Conservation (phyloP, 2,888 invertebrate genomes). For the Andricus quercusramuli region DNA sequence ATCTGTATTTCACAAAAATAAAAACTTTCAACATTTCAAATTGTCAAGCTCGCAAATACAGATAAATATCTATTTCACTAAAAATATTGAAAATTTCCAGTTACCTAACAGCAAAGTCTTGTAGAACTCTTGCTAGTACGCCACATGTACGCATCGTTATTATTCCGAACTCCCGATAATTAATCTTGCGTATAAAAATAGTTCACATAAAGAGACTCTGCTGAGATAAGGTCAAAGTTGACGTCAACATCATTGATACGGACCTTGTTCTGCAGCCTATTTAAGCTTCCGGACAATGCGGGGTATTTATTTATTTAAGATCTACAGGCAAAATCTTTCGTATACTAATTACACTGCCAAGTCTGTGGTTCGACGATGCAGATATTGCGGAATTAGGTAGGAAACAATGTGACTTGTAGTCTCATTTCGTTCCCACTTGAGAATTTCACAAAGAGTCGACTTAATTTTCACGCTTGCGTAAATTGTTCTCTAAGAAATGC, state of each 20-base stretch:
- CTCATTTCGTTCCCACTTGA: not conserved
- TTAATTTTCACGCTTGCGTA: not conserved
- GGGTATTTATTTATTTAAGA: slow-evolving; percentile 36
- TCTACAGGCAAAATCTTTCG: not conserved
- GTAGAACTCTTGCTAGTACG: too few relatives aligned
- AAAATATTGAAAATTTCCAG: too few relatives aligned
- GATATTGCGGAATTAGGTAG: not conserved
- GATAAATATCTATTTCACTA: too few relatives aligned
- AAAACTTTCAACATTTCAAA: too few relatives aligned
- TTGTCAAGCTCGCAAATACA: too few relatives aligned
- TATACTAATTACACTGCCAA: slow-evolving; percentile 2
- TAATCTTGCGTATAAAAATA: slow-evolving; percentile 7
- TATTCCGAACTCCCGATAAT: not conserved
- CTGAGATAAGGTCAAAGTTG: slow-evolving; percentile 16
- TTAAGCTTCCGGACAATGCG: slow-evolving; percentile 7
- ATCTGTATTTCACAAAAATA: too few relatives aligned
- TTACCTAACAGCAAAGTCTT: too few relatives aligned
- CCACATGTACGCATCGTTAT: too few relatives aligned
- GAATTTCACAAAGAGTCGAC: not conserved
- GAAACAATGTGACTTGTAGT: not conserved
- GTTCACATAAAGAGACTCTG: slow-evolving; percentile 4
- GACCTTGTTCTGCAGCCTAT: not conserved
- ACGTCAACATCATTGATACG: slow-evolving; percentile 13
- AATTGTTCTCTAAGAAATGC: not conserved
- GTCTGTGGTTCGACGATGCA: not conserved